Evolutionary conservation across 2,888 invertebrate genomes (phyloP), one percentile per base, ranked within the genome.

Genomic region (Hydroisotoma schaefferi): DNA sequence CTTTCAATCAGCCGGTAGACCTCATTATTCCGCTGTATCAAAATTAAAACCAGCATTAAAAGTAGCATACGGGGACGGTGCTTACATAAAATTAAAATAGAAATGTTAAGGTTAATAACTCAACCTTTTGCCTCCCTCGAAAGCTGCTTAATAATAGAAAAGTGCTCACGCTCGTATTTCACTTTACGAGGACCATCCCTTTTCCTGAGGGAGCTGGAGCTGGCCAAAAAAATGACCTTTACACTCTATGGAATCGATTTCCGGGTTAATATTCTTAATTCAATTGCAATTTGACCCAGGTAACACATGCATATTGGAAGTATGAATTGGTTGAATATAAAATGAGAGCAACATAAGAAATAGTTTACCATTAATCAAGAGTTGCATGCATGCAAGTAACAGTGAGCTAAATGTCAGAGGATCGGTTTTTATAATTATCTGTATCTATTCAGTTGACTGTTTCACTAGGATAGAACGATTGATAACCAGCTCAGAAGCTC

Each of bases 251-350:
- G 53, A 59, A 59, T 59, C 59, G 59, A 59, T 59, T 57, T 37
- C 54, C 28, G 37, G 43, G 38, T 55, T 53, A 58, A 59, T 59
- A 56, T 59, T 56, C 51, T 56, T 63, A 63, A 59, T 63, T 59
- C 57, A 63, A 63, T 57, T 51, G 63, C 57, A 63, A 63, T 57
- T 51, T 59, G 63, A 63, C 57, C 47, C 63, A 63, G 59, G 48
- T 48, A 40, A 5, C 3, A 15, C 8, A 8, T 20, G 15, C 40
- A 40, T 40, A 10, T 40, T 4, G 20, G 40, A 20, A 20, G n/a
- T 15, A 40, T 20, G n/a, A 20, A 40, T 40, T 43, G 20, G 43
- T 5, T 46, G n/a, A n/a, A n/a, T n/a, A n/a, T n/a, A n/a, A n/a
- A n/a, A n/a, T n/a, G n/a, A n/a, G n/a, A n/a, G n/a, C n/a, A n/a